Conservation (phyloP, 2,797 vertebrate genomes). For the Carduelis carduelis region DNA sequence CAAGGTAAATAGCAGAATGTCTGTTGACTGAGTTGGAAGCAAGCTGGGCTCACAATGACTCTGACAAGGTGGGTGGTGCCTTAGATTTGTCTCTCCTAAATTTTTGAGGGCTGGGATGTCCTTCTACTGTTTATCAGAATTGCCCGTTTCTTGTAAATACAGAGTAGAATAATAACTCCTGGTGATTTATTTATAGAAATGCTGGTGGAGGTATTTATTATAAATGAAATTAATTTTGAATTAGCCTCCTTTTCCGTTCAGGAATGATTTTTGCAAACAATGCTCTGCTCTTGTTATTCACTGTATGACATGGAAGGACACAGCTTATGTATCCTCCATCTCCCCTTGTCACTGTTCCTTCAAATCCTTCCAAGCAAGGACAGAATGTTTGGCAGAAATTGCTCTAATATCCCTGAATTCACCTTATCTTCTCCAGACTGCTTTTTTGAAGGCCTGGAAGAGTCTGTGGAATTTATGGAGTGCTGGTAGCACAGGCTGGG, state of each 20-base stretch:
- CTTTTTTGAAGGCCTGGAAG: background rate
- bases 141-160: background rate
- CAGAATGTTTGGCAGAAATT: background rate
- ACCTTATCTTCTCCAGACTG: background rate
- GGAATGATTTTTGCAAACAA: constrained; percentile 37
- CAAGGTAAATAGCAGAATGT: constrained; percentile 15
- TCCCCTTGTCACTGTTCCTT: background rate
- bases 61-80: background rate
- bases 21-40: background rate
- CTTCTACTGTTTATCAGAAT: background rate
- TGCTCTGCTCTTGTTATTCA: background rate
- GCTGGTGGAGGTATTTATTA: constrained; percentile 46
- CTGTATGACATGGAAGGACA: background rate
- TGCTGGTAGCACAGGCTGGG: background rate
- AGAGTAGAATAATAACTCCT: background rate
- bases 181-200: constrained; percentile 62
- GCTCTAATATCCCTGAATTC: background rate
- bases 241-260: background rate
- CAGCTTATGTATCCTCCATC: background rate
- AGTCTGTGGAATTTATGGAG: background rate
- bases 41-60: background rate
- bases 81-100: background rate
- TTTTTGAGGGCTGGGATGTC: background rate
- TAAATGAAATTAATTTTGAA: constrained; percentile 65
- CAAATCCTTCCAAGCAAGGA: background rate